Evolutionary conservation across 30 jellyfish, hydroid and myxozoan species (phyloP), one percentile per base, ranked within the genome.

Genomic region (Aurelia sp.): DNA sequence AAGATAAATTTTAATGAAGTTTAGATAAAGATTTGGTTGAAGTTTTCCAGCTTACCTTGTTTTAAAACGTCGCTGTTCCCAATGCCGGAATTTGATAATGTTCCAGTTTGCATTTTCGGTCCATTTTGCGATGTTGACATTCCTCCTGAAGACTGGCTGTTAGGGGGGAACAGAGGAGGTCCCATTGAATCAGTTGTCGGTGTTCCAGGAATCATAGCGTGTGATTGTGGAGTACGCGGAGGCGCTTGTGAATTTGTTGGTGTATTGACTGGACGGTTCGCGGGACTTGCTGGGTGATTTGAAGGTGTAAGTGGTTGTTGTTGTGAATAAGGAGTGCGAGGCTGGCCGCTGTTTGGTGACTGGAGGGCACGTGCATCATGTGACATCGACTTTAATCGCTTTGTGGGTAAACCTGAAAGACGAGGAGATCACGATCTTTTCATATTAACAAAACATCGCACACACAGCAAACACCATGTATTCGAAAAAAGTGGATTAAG

Each of bases 291-390:
- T 6, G 85, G 92, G 21, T 30, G 90, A 78, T 97, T 93, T 72
- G 88, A 96, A 11, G 90, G 98, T 22, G 97, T 93, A 5, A 88
- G 88, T 52, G 95, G 96, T 72, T 88, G 98, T 16, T 91, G 96
- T 63, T 88, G 96, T 53, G 95, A 83, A 55, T 82, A 80, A 1
- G 97, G 93, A 63, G 98, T 92, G 30, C 92, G 87, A 4, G 97
- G 92, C 70, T 76, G 89, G 60, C 93, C 89, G 80, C 91, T 61
- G 89, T 88, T 72, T 74, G 97, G 80, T 81, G 98, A 76, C 27
- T 93, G 84, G 48, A 93, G 78, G 88, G 88, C 64, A 40, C 94
- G 55, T 65, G 96, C 12, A 85, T 93, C 89, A 50, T 87, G 96
- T 44, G 96, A 82, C 64, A 91, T 85, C 61, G 98, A 93, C 58